These are phyloP conservation scores for Steromphala cineraria DNA, from an alignment of 2,888 invertebrate genomes.

Conservation along the genomic window DNA sequence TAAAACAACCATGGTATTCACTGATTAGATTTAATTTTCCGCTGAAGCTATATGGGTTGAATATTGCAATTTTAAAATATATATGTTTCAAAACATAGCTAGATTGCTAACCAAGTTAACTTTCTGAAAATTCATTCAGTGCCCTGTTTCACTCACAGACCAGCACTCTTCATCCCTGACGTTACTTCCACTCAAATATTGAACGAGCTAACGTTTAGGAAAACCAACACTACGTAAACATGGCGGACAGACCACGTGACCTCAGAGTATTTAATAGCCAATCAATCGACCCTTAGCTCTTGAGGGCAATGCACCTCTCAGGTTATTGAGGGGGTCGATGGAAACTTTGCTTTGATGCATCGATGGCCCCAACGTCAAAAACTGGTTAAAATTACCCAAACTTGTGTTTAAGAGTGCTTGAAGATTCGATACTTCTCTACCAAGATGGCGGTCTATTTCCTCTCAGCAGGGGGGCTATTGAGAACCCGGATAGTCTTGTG, in stretches of 20 bases:
- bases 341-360: background rate
- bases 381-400: constrained; percentile 20
- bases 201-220: too few relatives aligned
- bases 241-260: background rate
- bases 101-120: too few relatives aligned
- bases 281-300: background rate
- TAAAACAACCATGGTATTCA: too few relatives aligned
- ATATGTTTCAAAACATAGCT: too few relatives aligned
- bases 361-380: background rate
- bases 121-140: too few relatives aligned
- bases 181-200: too few relatives aligned
- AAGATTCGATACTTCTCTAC: background rate
- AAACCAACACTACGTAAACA: background rate
- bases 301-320: background rate
- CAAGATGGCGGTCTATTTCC: constrained; percentile 16
- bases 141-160: too few relatives aligned
- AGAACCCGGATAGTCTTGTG: background rate
- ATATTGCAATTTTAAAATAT: too few relatives aligned
- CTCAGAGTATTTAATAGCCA: background rate
- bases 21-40: too few relatives aligned
- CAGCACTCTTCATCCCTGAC: too few relatives aligned
- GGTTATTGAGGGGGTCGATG: background rate
- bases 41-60: too few relatives aligned
- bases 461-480: constrained; percentile 5
- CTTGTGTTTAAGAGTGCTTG: constrained; percentile 3